Evolutionary conservation across 2,113 vertebrate genomes (phyloP).

Genomic region (Galeopterus variegatus): DNA sequence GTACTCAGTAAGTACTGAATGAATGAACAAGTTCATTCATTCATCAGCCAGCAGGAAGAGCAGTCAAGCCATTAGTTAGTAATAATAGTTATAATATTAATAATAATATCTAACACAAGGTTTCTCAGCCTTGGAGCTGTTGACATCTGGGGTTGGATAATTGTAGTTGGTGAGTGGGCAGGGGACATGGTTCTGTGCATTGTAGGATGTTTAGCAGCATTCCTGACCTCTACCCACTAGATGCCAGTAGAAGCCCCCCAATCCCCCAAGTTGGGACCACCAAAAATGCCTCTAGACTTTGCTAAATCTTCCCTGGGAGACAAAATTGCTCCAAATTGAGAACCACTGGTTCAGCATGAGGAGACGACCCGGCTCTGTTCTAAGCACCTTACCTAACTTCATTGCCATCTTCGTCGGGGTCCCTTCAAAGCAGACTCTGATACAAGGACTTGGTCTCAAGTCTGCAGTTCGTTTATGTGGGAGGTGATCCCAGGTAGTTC

Average conservation of each 20-base stretch:
- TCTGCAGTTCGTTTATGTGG: background rate
- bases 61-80: fast-evolving
- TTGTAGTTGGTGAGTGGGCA: no score
- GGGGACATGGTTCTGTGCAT: no score
- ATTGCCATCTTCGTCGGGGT: background rate
- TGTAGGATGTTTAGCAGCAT: background rate
- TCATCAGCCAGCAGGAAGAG: background rate
- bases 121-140: background rate
- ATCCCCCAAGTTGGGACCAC: background rate
- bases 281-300: background rate
- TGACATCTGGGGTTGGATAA: background rate
- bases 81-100: background rate
- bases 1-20: background rate
- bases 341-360: background rate
- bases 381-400: background rate
- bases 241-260: background rate
- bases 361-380: no score
- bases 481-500: background rate
- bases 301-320: background rate
- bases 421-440: background rate
- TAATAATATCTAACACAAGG: no score
- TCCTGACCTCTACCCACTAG: background rate
- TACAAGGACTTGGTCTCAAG: background rate
- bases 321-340: background rate
- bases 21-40: no score